Conservation (phyloP, 2,888 invertebrate species). For the Nebria brevicollis region DNA sequence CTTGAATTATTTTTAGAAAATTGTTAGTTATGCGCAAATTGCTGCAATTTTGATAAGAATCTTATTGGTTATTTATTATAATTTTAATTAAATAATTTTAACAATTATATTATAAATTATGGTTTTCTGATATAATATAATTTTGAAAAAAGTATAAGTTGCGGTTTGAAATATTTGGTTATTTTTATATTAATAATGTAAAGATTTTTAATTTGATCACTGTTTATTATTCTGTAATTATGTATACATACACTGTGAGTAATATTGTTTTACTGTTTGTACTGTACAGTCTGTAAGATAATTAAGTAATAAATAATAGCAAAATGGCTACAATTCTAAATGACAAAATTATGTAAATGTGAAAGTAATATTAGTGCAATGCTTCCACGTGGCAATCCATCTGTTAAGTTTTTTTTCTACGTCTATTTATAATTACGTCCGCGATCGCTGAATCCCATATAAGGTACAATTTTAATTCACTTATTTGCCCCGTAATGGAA, state of each 20-base stretch:
- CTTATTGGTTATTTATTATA: neutral
- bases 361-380: neutral
- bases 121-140: no score
- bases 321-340: neutral
- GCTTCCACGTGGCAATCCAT: neutral
- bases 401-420: neutral
- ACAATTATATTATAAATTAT: no score
- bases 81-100: neutral
- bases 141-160: no score
- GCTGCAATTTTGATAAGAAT: neutral
- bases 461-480: neutral
- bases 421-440: conserved; percentile 1
- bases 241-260: no score
- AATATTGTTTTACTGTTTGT: no score
- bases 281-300: neutral
- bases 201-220: no score
- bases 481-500: neutral
- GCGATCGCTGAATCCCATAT: neutral
- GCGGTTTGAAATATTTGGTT: no score
- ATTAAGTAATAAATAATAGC: neutral
- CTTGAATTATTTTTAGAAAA: neutral
- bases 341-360: conserved; percentile 1
- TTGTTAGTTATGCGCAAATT: neutral
- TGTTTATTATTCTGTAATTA: no score
- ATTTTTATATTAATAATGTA: no score